These are phyloP conservation scores for Chalcis sispes DNA, from an alignment of 2,888 invertebrate genomes.

Conservation along the genomic window DNA sequence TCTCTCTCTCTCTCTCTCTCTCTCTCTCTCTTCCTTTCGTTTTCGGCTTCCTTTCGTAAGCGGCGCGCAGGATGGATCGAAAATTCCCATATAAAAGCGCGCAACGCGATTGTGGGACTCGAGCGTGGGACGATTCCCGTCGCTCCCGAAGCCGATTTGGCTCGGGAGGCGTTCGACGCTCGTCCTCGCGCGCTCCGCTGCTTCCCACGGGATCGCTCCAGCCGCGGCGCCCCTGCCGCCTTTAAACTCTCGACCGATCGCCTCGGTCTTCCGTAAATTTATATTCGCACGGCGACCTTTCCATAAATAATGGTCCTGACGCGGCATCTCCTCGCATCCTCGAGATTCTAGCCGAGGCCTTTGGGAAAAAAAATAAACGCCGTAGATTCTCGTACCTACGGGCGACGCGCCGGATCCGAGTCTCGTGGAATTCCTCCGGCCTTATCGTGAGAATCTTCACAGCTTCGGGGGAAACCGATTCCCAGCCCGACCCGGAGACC, in stretches of 20 bases:
- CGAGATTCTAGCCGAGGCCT: conserved; percentile 13
- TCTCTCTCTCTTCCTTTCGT: neutral
- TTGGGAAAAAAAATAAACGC: neutral
- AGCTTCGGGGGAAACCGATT: conserved; percentile 73
- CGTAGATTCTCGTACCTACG: conserved; percentile 8
- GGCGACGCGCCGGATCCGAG: neutral
- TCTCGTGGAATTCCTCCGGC: conserved; percentile 47
- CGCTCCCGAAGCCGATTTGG: conserved; percentile 28
- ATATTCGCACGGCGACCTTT: conserved; percentile 15
- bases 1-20: neutral
- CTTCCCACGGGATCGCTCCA: conserved; percentile 49
- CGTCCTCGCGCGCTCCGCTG: neutral
- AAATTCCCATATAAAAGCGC: conserved; percentile 27
- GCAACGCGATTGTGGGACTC: conserved; percentile 36
- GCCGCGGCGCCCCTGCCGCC: neutral
- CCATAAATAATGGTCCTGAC: conserved; percentile 33
- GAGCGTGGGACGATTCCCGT: conserved; percentile 53
- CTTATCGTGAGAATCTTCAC: conserved; percentile 70
- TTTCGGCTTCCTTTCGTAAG: neutral
- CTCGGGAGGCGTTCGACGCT: neutral
- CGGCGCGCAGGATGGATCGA: conserved; percentile 15
- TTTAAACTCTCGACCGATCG: neutral
- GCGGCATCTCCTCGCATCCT: neutral
- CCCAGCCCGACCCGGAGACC: conserved; percentile 72
- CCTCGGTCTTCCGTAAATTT: neutral